These are phyloP conservation scores for Dipodomys merriami DNA, from an alignment of 2,113 vertebrate species.

Conservation along the genomic window DNA sequence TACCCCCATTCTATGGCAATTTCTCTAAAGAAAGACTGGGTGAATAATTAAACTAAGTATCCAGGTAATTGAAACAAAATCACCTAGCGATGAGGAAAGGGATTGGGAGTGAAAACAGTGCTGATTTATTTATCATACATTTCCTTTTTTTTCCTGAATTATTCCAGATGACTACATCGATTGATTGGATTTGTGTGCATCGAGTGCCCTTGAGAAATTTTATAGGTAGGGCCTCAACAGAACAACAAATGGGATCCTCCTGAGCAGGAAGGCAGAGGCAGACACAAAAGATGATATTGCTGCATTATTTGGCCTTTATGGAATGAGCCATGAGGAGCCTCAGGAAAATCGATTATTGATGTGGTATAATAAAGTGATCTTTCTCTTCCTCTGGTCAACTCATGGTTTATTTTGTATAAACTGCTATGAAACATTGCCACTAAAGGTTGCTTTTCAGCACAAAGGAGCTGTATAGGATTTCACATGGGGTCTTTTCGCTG, in stretches of 20 bases:
- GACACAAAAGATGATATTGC: conserved; percentile 53
- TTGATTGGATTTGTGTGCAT: conserved; percentile 18
- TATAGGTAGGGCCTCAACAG: conserved; percentile 42
- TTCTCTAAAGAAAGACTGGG: too few relatives aligned
- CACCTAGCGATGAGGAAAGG: background rate
- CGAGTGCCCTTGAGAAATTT: conserved; percentile 50
- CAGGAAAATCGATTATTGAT: conserved; percentile 66
- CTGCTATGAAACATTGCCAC: conserved; percentile 26
- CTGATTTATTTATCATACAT: background rate
- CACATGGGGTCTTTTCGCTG: too few relatives aligned
- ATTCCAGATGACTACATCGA: background rate
- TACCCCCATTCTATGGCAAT: too few relatives aligned
- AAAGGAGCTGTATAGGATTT: too few relatives aligned
- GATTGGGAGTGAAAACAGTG: background rate
- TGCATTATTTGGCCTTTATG: background rate
- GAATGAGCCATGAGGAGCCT: conserved; percentile 28
- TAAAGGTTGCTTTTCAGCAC: conserved; percentile 45
- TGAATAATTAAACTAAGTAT: background rate
- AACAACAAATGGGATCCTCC: conserved; percentile 35
- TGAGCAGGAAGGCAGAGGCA: conserved; percentile 29
- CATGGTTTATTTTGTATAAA: conserved; percentile 71
- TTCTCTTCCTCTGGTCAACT: conserved; percentile 51
- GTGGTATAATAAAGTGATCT: conserved; percentile 51
- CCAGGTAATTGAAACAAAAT: background rate
- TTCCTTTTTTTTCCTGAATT: conserved; percentile 21